Evolutionary conservation across 2,113 vertebrate species (phyloP).

Genomic region (Platichthys flesus): DNA sequence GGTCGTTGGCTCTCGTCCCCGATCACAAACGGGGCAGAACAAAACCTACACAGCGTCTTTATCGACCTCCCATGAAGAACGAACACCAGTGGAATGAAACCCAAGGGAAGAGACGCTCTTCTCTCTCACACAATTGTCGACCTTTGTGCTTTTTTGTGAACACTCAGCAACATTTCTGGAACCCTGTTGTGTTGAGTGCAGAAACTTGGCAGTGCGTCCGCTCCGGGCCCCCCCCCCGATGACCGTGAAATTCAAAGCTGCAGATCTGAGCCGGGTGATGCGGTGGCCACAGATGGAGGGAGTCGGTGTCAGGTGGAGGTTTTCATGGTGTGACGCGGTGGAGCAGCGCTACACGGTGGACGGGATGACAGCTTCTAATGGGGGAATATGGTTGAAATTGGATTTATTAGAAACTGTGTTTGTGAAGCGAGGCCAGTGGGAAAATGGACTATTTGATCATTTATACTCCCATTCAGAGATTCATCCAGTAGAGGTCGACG

Average conservation of each 20-base stretch:
- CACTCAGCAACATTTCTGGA: constrained; percentile 24
- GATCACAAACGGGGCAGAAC: constrained; percentile 17
- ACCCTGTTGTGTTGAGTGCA: constrained; percentile 29
- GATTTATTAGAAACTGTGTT: background rate
- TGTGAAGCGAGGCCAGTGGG: background rate
- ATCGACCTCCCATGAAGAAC: constrained; percentile 29
- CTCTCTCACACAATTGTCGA: constrained; percentile 23
- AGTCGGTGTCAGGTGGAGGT: constrained; percentile 44
- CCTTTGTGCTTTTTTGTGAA: constrained; percentile 49
- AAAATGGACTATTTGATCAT: too few relatives aligned
- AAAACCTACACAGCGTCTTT: constrained; percentile 17
- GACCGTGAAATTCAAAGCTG: constrained; percentile 56
- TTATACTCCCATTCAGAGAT: too few relatives aligned
- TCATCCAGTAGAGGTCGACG: too few relatives aligned
- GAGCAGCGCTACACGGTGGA: background rate
- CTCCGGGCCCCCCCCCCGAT: constrained; percentile 30
- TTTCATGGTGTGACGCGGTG: background rate
- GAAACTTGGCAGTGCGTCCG: constrained; percentile 46
- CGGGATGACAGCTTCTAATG: background rate
- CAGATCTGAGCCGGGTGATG: constrained; percentile 48
- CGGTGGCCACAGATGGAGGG: constrained; percentile 38
- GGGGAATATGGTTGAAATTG: background rate
- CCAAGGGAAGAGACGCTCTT: constrained; percentile 28
- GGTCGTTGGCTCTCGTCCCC: constrained; percentile 1
- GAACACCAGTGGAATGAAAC: constrained; percentile 38